Base-by-base conservation (phyloP, 2,113 vertebrate species). In the Scomber scombrus region DNA sequence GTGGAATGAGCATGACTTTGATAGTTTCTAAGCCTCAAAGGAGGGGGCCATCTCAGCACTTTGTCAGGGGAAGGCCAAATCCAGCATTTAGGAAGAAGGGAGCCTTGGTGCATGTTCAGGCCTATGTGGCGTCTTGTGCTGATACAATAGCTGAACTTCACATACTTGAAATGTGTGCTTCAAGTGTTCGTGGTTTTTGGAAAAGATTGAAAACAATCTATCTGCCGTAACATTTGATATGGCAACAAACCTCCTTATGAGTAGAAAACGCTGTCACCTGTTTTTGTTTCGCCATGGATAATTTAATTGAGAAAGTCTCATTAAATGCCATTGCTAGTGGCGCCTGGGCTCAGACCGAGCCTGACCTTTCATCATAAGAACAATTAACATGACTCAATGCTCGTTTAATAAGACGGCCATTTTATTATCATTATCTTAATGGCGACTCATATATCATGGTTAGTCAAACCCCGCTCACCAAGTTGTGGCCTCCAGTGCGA, bases 1-100 rank as follows among this genome's bases (percentile, higher is more conserved):
- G 26, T 88, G 82, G 85, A 91, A 85, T 86, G 85, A 91, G 70
- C 73, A 54, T 13, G 55, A 81, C 89, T 93, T 93, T 92, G 88
- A 93, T 93, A 56, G 56, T 74, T 55, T 75, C 29, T 91, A 89
- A 92, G 92, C 88, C 89, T 92, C 84, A 65, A 75, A 89, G 66
- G 69, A 76, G 70, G 8, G 70, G 71, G 69, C 26, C 58, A 74
- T 71, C 62, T 73, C 69, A 63, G 50, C 63, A 58, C 4, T 9
- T 71, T 34, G 55, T 11, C 46, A 76, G 19, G 49, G 58, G 47
- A 19, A 72, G 74, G 65, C 60, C 45, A 70, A 73, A 81, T 62
- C 71, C 46, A 58, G 64, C 67, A 64, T 60, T 67, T 63, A 40
- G 51, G 21, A 21, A 71, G 19, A 71, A 55, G n/a, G 16, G 31